phyloP scores from a whole-genome alignment of 2,113 vertebrate species.

The Passer montanus region DNA sequence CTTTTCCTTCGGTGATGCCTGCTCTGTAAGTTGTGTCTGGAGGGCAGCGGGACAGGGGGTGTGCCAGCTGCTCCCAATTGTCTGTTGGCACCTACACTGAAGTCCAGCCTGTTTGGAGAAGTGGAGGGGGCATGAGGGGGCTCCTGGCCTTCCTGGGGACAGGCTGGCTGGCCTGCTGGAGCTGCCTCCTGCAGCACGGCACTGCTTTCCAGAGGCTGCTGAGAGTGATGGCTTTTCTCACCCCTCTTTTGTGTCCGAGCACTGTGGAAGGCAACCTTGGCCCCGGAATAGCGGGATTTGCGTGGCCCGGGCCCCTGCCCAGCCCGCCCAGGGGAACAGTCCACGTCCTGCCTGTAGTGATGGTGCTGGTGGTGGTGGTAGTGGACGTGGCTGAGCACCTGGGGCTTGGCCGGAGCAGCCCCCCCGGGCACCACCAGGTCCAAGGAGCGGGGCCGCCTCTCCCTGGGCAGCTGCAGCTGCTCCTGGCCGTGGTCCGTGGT shows the following conservation, averaged over 20 bases:
- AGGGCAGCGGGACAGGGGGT: conserved; percentile 52
- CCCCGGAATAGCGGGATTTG: conserved; percentile 21
- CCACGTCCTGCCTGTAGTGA: conserved; percentile 81
- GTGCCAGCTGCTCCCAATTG: background rate
- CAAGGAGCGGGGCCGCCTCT: conserved; percentile 81
- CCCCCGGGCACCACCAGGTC: conserved; percentile 81
- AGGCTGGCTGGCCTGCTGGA: background rate
- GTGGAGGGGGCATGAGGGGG: background rate
- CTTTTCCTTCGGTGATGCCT: conserved; percentile 79
- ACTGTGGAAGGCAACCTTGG: conserved; percentile 12
- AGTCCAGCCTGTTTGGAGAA: background rate
- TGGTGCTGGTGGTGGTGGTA: conserved; percentile 95
- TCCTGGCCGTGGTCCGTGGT: background rate
- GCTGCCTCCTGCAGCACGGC: conserved; percentile 67
- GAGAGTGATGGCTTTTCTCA: conserved; percentile 68
- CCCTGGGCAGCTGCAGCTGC: conserved; percentile 41
- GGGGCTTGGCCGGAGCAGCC: conserved; percentile 69
- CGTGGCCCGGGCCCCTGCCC: conserved; percentile 11
- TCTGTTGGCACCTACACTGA: background rate
- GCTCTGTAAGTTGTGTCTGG: conserved; percentile 61
- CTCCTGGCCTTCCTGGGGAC: background rate
- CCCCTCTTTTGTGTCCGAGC: conserved; percentile 31
- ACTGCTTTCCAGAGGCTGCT: conserved; percentile 12
- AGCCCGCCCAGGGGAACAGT: background rate
- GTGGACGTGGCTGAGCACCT: conserved; percentile 88